Conservation (phyloP, 2,113 vertebrate genomes). For the Catharus minimus region DNA sequence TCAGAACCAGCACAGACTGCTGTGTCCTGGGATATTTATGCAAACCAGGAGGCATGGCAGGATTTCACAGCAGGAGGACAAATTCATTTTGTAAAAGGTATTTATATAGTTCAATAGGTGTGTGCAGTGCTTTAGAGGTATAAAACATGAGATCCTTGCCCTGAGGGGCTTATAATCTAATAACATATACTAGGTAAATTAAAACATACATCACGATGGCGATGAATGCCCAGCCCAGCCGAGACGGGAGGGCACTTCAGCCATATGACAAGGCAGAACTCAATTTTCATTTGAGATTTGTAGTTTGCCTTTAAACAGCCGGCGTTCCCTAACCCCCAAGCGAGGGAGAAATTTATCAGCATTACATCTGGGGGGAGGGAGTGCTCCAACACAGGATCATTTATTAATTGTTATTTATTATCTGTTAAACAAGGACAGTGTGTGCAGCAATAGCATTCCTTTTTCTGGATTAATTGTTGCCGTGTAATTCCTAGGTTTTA, state of each 20-base stretch:
- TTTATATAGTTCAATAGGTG: constrained; percentile 67
- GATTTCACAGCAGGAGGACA: constrained; percentile 69
- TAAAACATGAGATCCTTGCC: constrained; percentile 63
- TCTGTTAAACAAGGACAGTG: constrained; percentile 67
- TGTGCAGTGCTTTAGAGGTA: constrained; percentile 58
- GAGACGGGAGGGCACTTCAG: constrained; percentile 42
- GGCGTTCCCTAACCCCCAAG: constrained; percentile 39
- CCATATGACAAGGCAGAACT: constrained; percentile 68
- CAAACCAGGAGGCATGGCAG: constrained; percentile 54
- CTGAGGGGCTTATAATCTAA: constrained; percentile 64
- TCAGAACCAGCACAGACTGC: neutral
- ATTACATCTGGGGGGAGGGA: constrained; percentile 57
- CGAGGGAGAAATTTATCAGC: constrained; percentile 58
- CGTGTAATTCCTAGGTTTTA: constrained; percentile 33
- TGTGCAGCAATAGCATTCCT: constrained; percentile 46
- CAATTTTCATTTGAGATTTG: constrained; percentile 68
- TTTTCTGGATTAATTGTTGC: constrained; percentile 68
- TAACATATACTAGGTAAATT: constrained; percentile 68
- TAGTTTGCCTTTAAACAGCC: constrained; percentile 65
- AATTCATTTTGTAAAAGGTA: constrained; percentile 71
- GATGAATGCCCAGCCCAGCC: constrained; percentile 51
- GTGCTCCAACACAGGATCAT: constrained; percentile 45
- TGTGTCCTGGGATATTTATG: constrained; percentile 38
- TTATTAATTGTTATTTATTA: constrained; percentile 76
- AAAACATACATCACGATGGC: constrained; percentile 58